These are phyloP conservation scores for Cremastinae sp. DNA, from an alignment of 2,888 invertebrate species.

Conservation along the genomic window DNA sequence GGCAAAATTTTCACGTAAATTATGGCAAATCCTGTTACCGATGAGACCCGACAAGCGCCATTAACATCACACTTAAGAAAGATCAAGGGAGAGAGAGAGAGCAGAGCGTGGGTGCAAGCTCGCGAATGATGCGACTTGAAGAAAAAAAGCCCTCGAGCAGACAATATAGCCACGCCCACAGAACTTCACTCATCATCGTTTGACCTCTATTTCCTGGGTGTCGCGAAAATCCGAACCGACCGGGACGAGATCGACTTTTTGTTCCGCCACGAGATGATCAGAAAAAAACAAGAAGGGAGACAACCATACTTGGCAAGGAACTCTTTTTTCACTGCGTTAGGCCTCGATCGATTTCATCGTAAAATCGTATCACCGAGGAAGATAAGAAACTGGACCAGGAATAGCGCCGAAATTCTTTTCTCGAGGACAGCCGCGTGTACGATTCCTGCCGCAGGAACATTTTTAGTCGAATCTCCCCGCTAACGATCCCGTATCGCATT, in stretches of 20 bases:
- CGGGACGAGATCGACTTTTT: constrained; percentile 41
- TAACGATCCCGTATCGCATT: too few species aligned
- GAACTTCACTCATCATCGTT: constrained; percentile 32
- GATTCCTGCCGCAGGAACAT: too few species aligned
- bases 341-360: constrained; percentile 31
- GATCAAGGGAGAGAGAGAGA: constrained; percentile 20
- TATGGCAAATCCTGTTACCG: constrained; percentile 68
- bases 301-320: constrained; percentile 16
- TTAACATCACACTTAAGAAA: constrained; percentile 61
- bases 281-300: too few species aligned
- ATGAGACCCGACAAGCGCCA: constrained; percentile 63
- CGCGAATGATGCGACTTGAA: constrained; percentile 31
- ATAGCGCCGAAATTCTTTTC: background rate
- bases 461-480: too few species aligned
- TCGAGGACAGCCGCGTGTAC: too few species aligned
- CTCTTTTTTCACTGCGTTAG: constrained; percentile 14
- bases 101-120: background rate
- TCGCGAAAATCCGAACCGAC: constrained; percentile 33
- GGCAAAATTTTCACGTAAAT: constrained; percentile 74
- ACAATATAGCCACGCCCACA: constrained; percentile 21
- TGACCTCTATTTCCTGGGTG: constrained; percentile 14
- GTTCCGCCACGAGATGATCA: too few species aligned
- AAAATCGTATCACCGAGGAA: constrained; percentile 20
- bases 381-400: background rate
- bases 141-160: constrained; percentile 18